Base-by-base conservation (phyloP, 2,797 vertebrate species). In the Chaetodon trifasciatus region DNA sequence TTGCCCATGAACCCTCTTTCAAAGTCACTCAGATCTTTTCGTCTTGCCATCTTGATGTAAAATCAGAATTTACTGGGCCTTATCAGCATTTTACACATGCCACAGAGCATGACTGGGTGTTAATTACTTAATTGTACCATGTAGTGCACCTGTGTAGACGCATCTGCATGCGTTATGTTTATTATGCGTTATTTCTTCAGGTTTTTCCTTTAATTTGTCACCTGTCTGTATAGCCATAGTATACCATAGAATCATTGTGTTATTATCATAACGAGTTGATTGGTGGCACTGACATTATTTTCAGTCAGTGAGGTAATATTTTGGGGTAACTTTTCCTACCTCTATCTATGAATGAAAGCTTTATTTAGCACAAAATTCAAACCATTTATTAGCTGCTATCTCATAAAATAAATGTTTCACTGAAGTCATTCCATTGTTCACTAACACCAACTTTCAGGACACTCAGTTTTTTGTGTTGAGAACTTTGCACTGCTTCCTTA, bases 371-470 rank as follows among this genome's bases (percentile, higher is more conserved):
- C 21, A 56, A 53, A 2, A 23, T 55, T 47, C 8, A 47, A 60
- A 53, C 6, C 1, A 28, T 75, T 79, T 53, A 53, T 6, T 24
- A 8, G 47, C 9, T 66, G 12, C 55, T 68, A 49, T 60, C 24
- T 49, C 11, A 50, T 64, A 7, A 75, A 46, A 81, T 39, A 65
- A 60, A 69, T 52, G 4, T 37, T 58, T 23, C 8, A 35, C 55
- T 37, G 11, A 70, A 60, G 39, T 72, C 28, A 12, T 64, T 39
- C 49, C 56, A 37, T 40, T 75, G 35, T 74, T 74, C 15, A 42
- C 37, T 12, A 55, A 55, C 28, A 69, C 17, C 12, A 24, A 49
- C 57, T 70, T 65, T 58, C 23, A 46, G 71, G 49, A 70, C 24
- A 65, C 23, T 52, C 1, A 28, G 57, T 49, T 62, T 56, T 57